Conservation (phyloP, 2,113 vertebrate species). For the Aegithalos caudatus region DNA sequence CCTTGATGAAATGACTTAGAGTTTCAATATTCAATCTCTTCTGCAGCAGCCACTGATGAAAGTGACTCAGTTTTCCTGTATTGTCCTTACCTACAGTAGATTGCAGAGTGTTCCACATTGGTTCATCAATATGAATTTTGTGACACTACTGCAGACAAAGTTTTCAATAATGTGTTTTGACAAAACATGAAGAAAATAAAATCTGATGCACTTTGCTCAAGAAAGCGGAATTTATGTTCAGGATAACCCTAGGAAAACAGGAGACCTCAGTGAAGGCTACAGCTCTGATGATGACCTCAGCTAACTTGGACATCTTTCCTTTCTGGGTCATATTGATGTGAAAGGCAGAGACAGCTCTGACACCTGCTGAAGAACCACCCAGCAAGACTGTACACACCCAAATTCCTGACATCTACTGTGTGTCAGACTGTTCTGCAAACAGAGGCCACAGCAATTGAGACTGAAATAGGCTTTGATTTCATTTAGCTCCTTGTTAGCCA, state of each 20-base stretch:
- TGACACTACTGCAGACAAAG: not conserved
- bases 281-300: conserved; percentile 52
- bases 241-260: conserved; percentile 49
- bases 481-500: not conserved
- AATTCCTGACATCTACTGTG: conserved; percentile 58
- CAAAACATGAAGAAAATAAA: conserved; percentile 76
- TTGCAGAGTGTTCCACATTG: not conserved
- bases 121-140: not conserved
- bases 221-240: conserved; percentile 60
- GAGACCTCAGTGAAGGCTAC: conserved; percentile 47
- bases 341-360: conserved; percentile 77
- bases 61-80: not conserved
- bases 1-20: not conserved
- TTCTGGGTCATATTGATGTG: conserved; percentile 85
- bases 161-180: conserved; percentile 63
- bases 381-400: conserved; percentile 66
- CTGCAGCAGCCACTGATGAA: not conserved
- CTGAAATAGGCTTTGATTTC: not conserved
- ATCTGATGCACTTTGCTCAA: conserved; percentile 59
- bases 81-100: not conserved
- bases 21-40: not conserved
- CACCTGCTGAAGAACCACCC: conserved; percentile 70
- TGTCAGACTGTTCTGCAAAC: conserved; percentile 61
- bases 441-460: conserved; percentile 51
- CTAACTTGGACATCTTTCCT: conserved; percentile 53